Evolutionary conservation across 2,797 vertebrate genomes (phyloP).

Genomic region (Brachyalestes nurse): DNA sequence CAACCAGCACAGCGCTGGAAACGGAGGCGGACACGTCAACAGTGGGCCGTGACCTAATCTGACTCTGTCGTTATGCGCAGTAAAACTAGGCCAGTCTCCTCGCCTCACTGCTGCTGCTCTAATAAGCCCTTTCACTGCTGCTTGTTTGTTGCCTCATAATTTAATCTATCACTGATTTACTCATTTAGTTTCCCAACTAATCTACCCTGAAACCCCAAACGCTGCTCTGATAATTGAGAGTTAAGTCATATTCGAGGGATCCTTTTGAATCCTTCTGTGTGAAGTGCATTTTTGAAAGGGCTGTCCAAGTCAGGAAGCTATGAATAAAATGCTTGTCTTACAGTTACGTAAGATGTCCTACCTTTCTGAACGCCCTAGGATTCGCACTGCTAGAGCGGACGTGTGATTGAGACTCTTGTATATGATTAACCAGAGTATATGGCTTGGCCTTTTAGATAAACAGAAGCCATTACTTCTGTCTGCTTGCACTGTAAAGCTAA

Average conservation of each 20-base stretch:
- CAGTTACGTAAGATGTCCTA: slow-evolving; percentile 3
- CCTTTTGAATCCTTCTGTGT: neutral
- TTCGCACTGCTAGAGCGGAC: neutral
- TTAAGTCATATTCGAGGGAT: neutral
- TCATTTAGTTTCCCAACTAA: neutral
- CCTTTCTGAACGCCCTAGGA: neutral
- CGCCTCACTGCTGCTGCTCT: slow-evolving; percentile 15
- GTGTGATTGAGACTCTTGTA: slow-evolving; percentile 7
- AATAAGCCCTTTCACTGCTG: slow-evolving; percentile 20
- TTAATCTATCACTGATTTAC: slow-evolving; percentile 9
- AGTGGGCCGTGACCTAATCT: slow-evolving; percentile 59
- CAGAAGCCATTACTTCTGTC: neutral
- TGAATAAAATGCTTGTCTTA: slow-evolving; percentile 19
- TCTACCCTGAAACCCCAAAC: neutral
- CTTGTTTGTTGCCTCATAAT: slow-evolving; percentile 14
- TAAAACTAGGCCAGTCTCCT: slow-evolving; percentile 35
- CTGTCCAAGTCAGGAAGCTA: neutral
- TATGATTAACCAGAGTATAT: slow-evolving; percentile 23
- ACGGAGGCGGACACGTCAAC: slow-evolving; percentile 54
- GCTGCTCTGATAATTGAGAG: neutral
- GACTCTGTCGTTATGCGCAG: slow-evolving; percentile 50
- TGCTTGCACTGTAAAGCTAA: neutral
- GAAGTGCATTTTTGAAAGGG: neutral
- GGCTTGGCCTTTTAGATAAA: slow-evolving; percentile 7
- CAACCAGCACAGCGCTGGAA: slow-evolving; percentile 48